Evolutionary conservation across 2,797 vertebrate genomes (phyloP).

Genomic region (Menidia menidia): DNA sequence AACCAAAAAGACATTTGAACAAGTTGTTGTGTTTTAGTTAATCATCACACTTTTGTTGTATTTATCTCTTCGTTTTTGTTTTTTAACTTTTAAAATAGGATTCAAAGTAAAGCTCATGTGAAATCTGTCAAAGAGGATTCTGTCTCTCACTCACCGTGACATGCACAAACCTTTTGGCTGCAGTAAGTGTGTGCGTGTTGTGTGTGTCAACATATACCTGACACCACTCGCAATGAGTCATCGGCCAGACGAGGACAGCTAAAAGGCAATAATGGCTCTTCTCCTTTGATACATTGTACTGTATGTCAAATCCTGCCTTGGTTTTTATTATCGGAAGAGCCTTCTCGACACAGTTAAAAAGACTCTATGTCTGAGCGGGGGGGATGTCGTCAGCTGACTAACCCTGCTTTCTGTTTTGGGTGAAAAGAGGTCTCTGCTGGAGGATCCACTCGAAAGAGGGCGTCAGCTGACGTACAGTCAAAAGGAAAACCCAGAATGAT

Average conservation of each 20-base stretch:
- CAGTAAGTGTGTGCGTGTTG: constrained; percentile 7
- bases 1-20: constrained; percentile 40
- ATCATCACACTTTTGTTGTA: not conserved
- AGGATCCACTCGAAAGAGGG: not conserved
- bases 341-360: constrained; percentile 42
- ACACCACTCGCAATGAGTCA: too few relatives aligned
- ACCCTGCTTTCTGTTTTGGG: not conserved
- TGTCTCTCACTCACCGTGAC: constrained; percentile 40
- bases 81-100: not conserved
- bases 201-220: not conserved
- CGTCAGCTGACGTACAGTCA: not conserved
- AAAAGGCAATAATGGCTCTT: constrained; percentile 63
- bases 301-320: constrained; percentile 59
- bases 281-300: constrained; percentile 34
- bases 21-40: not conserved
- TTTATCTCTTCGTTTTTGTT: not conserved
- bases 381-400: constrained; percentile 3
- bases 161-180: constrained; percentile 41
- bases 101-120: not conserved
- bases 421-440: not conserved
- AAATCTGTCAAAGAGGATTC: constrained; percentile 9
- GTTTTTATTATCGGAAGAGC: constrained; percentile 22
- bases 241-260: constrained; percentile 38
- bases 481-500: not conserved
- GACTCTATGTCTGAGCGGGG: constrained; percentile 43